These are phyloP conservation scores for Syrmaticus mikado DNA, from an alignment of 2,113 vertebrate genomes.

Conservation along the genomic window DNA sequence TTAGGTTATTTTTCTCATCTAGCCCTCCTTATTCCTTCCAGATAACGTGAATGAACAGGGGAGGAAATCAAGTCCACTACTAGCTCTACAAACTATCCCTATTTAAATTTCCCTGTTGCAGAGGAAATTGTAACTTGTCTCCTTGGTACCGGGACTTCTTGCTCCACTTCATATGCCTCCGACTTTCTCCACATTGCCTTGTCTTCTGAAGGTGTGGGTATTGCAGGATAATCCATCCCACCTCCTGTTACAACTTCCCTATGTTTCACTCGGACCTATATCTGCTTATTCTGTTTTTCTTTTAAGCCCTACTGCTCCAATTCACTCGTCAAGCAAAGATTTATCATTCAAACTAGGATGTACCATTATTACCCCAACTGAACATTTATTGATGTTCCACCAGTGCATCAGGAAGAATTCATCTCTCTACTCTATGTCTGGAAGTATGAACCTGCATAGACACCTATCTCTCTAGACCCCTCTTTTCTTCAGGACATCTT, in stretches of 20 bases:
- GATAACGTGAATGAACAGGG: neutral
- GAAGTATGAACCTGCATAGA: neutral
- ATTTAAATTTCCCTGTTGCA: neutral
- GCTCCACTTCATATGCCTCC: neutral
- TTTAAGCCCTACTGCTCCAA: neutral
- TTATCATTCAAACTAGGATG: neutral
- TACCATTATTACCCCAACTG: neutral
- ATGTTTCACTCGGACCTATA: neutral
- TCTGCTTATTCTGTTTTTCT: neutral
- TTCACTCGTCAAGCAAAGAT: neutral
- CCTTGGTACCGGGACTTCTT: neutral
- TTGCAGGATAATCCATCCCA: neutral
- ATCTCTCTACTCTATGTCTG: neutral
- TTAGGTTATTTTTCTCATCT: neutral
- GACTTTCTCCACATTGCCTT: neutral
- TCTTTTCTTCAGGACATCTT: neutral
- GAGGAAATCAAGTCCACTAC: neutral
- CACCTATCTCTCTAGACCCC: neutral
- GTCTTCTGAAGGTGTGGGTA: neutral
- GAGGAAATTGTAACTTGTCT: neutral
- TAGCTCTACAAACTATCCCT: neutral
- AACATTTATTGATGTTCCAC: neutral
- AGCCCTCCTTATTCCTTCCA: neutral
- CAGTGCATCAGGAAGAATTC: neutral
- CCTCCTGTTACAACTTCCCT: neutral